A percentile compares a stretch with the other conserved stretches of the same genome.
phyloP scores from a whole-genome alignment of 2,888 invertebrate species.

The Cosmorhoe ocellata region DNA sequence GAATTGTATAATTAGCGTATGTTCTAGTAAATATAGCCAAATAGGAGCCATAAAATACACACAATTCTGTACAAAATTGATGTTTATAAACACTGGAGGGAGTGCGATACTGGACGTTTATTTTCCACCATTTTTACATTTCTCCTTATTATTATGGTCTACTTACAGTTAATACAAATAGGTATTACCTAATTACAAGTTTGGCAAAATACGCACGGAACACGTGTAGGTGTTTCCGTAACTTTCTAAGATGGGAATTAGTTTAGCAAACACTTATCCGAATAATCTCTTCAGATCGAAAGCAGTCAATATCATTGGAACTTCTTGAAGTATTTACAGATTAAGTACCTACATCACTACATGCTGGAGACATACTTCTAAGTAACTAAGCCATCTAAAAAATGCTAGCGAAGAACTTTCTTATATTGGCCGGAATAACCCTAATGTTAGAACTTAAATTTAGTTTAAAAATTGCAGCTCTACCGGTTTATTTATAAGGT shows the following conservation, averaged over 20 bases:
- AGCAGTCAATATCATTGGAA: slow-evolving; percentile 1
- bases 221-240: slow-evolving; percentile 2
- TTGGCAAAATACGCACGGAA: slow-evolving; percentile 18
- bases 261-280: slow-evolving; percentile 18
- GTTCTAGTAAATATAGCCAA: slow-evolving; percentile 53
- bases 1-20: slow-evolving; percentile 34
- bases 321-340: slow-evolving; percentile 2
- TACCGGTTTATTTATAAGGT: no score
- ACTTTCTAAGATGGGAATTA: slow-evolving; percentile 15
- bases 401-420: no score
- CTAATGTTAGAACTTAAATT: no score
- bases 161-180: slow-evolving; percentile 33
- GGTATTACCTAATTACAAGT: slow-evolving; percentile 22
- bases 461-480: no score
- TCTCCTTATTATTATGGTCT: slow-evolving; percentile 44
- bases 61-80: slow-evolving; percentile 75
- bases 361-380: no score
- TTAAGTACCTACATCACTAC: not conserved
- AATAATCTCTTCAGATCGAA: slow-evolving; percentile 15
- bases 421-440: no score
- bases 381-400: no score
- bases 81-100: slow-evolving; percentile 80
- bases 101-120: slow-evolving; percentile 81
- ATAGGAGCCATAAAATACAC: slow-evolving; percentile 62
- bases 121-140: slow-evolving; percentile 59